Evolutionary conservation across 2,797 vertebrate genomes (phyloP), one percentile per base, ranked within the genome.

Genomic region (Aplochiton taeniatus): DNA sequence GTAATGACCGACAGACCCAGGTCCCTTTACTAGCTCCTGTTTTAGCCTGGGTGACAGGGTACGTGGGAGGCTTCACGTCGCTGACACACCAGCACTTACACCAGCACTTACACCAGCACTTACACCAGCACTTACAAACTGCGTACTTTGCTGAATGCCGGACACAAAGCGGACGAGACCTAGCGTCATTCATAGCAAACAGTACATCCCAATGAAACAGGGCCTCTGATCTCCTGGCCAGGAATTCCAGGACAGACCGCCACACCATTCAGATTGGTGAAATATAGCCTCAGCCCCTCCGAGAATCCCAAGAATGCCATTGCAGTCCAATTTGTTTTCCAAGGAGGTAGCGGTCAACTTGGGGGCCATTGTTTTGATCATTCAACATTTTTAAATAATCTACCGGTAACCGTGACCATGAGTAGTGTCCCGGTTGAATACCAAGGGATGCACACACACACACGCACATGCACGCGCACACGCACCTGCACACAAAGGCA

Each of bases 251-350:
- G 48, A 76, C 73, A 83, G 72, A 69, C 52, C 69, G 80, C 84
- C 85, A 81, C 88, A 88, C 61, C 81, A 75, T 83, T 88, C 74
- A 89, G 90, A 82, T 85, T 89, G 74, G 72, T 85, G 81, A 85
- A 90, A 91, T 83, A 85, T 76, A 65, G 85, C 83, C 80, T 13
- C 9, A 58, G 31, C 31, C 74, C 79, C 88, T 89, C 90, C 87
- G 95, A 91, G 91, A 94, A 95, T 94, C 83, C 76, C 66, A 90
- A 86, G 87, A 93, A 95, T 93, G 91, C 86, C 65, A 81, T 81
- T 75, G 87, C 85, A 93, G 89, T 92, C 84, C 86, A 31, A 90
- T 88, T 85, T 78, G 73, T 80, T 83, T 88, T 87, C 63, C 61
- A 59, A 70, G 1, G 68, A 81, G 77, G 68, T 75, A 73, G 76